Percentiles rank a stretch among this genome's conserved stretches.
Conservation (phyloP, 2,797 vertebrate species). For the Decapterus maruadsi region DNA sequence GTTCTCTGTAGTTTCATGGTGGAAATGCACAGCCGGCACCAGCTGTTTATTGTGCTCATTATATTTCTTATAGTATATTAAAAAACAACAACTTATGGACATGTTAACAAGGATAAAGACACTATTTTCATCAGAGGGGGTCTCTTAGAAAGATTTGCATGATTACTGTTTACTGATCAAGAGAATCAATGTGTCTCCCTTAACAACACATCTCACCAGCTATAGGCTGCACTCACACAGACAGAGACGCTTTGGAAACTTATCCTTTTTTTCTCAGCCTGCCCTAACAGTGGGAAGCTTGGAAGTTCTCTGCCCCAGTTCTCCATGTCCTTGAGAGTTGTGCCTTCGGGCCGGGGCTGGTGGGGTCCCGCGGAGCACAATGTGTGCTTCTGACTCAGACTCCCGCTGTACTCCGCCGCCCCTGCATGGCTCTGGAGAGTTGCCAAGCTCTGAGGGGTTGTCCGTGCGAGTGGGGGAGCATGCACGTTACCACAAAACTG, state of each 20-base stretch:
- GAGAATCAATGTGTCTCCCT: slow-evolving; percentile 38
- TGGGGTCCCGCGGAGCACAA: slow-evolving; percentile 87
- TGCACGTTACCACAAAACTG: slow-evolving; percentile 53
- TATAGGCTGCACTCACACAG: slow-evolving; percentile 37
- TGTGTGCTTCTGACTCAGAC: slow-evolving; percentile 85
- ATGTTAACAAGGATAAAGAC: too few relatives aligned
- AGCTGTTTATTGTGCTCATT: too few relatives aligned
- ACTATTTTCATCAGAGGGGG: too few relatives aligned
- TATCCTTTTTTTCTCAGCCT: slow-evolving; percentile 67
- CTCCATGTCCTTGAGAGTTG: slow-evolving; percentile 89
- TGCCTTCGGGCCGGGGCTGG: slow-evolving; percentile 86
- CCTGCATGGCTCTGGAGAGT: slow-evolving; percentile 85
- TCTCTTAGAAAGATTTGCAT: background rate
- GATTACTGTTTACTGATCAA: slow-evolving; percentile 42
- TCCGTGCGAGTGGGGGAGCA: slow-evolving; percentile 65
- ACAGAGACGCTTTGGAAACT: slow-evolving; percentile 72
- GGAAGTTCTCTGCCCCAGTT: slow-evolving; percentile 88
- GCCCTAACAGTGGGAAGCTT: slow-evolving; percentile 81
- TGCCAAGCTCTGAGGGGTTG: slow-evolving; percentile 87
- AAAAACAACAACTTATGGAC: too few relatives aligned
- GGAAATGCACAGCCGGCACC: too few relatives aligned
- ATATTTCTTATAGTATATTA: too few relatives aligned
- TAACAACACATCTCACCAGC: slow-evolving; percentile 36
- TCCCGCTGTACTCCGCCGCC: slow-evolving; percentile 81
- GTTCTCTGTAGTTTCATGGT: too few relatives aligned